Evolutionary conservation across 2,797 vertebrate genomes (phyloP).

Genomic region (Cetoscarus ocellatus): DNA sequence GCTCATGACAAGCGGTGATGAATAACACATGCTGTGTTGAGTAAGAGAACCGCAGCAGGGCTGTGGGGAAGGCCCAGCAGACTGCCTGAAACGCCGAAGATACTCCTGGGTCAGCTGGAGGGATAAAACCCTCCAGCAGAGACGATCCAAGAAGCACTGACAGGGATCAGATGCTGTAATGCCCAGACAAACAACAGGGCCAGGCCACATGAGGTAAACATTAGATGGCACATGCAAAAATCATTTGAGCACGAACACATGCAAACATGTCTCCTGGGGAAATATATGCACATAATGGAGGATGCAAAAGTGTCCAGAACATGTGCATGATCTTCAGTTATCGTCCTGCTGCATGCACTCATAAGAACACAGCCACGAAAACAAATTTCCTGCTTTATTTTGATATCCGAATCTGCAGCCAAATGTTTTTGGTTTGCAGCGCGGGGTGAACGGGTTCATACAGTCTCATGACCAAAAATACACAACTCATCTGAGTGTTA

Average conservation of each 20-base stretch:
- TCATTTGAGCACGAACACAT: constrained; percentile 24
- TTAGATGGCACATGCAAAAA: constrained; percentile 46
- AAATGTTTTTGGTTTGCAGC: constrained; percentile 59
- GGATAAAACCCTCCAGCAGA: constrained; percentile 56
- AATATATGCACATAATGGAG: constrained; percentile 17
- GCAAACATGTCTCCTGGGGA: constrained; percentile 19
- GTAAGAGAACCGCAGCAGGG: constrained; percentile 49
- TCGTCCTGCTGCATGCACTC: constrained; percentile 14
- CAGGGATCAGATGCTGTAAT: constrained; percentile 52
- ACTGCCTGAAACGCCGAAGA: constrained; percentile 39
- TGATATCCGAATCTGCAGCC: constrained; percentile 45
- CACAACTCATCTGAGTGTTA: constrained; percentile 71
- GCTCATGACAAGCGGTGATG: constrained; percentile 68
- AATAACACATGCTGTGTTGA: constrained; percentile 67
- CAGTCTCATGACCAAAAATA: constrained; percentile 75
- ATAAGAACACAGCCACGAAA: constrained; percentile 11
- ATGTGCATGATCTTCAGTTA: neutral
- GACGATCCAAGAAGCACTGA: constrained; percentile 48
- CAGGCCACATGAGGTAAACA: constrained; percentile 57
- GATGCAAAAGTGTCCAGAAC: constrained; percentile 11
- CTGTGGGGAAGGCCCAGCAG: constrained; percentile 44
- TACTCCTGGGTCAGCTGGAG: constrained; percentile 53
- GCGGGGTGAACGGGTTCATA: constrained; percentile 67
- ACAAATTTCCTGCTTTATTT: constrained; percentile 31
- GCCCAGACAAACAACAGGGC: constrained; percentile 44